phyloP scores from a whole-genome alignment of 2,113 vertebrate genomes.

The Amia ocellicauda region DNA sequence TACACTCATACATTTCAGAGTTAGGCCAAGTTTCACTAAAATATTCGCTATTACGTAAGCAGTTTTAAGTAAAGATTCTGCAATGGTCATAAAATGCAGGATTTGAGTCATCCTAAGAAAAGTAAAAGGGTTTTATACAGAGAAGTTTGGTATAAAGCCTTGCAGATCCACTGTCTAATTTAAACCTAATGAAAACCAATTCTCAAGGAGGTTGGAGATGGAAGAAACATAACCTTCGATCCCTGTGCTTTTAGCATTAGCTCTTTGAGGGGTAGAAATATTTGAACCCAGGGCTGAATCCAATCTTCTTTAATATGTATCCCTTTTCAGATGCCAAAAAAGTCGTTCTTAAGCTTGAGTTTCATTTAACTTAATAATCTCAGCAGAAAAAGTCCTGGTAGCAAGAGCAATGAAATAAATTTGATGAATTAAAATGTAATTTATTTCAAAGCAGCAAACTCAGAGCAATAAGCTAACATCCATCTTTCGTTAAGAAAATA shows the following conservation, averaged over 20 bases:
- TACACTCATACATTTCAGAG: too few relatives aligned
- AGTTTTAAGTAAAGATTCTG: slow-evolving; percentile 5
- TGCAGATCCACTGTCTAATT: slow-evolving; percentile 5
- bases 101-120: slow-evolving; percentile 1
- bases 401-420: slow-evolving; percentile 1
- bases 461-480: slow-evolving; percentile 13
- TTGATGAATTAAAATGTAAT: slow-evolving; percentile 13
- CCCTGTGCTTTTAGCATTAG: slow-evolving; percentile 12
- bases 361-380: slow-evolving; percentile 22
- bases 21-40: too few relatives aligned
- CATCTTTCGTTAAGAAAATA: slow-evolving; percentile 6
- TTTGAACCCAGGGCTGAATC: slow-evolving; percentile 25
- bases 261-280: slow-evolving; percentile 4
- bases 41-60: too few relatives aligned
- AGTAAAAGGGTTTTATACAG: slow-evolving; percentile 1
- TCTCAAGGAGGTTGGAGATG: slow-evolving; percentile 11
- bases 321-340: slow-evolving; percentile 14
- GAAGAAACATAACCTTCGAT: slow-evolving; percentile 17
- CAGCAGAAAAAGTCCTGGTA: slow-evolving; percentile 7
- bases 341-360: background rate
- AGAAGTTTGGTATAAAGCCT: slow-evolving; percentile 9
- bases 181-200: slow-evolving; percentile 29
- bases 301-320: slow-evolving; percentile 23
- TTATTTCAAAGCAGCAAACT: slow-evolving; percentile 3
- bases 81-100: slow-evolving; percentile 28